Evolutionary conservation across 2,888 invertebrate species (phyloP).

Genomic region (Eupithecia centaureata): DNA sequence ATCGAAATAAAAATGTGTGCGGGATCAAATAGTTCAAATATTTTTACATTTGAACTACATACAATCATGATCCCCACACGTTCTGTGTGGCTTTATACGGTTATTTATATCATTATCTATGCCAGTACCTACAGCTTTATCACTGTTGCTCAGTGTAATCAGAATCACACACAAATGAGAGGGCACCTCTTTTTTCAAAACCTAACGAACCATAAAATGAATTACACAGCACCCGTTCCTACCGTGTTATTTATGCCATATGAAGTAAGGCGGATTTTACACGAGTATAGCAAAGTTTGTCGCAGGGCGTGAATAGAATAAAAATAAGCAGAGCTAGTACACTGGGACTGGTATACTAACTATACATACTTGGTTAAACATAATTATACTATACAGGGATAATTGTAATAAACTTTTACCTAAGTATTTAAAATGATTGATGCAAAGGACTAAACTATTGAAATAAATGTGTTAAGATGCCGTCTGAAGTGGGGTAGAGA

Average conservation of each 20-base stretch:
- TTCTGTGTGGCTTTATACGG: not conserved
- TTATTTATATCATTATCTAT: not conserved
- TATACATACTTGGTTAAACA: too few relatives aligned
- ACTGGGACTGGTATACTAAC: not conserved
- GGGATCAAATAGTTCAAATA: too few relatives aligned
- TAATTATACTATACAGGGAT: too few relatives aligned
- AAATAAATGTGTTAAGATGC: not conserved
- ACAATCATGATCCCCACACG: not conserved
- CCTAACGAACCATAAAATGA: constrained; percentile 64
- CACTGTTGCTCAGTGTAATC: constrained; percentile 17
- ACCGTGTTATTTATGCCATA: constrained; percentile 56
- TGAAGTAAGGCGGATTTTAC: constrained; percentile 29
- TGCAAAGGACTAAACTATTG: too few relatives aligned
- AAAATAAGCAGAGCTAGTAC: not conserved
- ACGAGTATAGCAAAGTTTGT: constrained; percentile 7
- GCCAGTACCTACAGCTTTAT: constrained; percentile 6
- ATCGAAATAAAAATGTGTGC: too few relatives aligned
- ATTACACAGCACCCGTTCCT: constrained; percentile 59
- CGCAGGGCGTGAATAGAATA: not conserved
- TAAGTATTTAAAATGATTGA: too few relatives aligned
- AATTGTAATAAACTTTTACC: too few relatives aligned
- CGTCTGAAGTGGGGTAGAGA: not conserved
- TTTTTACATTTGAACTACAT: too few relatives aligned
- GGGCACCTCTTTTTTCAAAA: constrained; percentile 48
- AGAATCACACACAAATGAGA: constrained; percentile 34